Evolutionary conservation across 2,888 invertebrate genomes (phyloP), one percentile per base, ranked within the genome.

Genomic region (Erebia ligea): DNA sequence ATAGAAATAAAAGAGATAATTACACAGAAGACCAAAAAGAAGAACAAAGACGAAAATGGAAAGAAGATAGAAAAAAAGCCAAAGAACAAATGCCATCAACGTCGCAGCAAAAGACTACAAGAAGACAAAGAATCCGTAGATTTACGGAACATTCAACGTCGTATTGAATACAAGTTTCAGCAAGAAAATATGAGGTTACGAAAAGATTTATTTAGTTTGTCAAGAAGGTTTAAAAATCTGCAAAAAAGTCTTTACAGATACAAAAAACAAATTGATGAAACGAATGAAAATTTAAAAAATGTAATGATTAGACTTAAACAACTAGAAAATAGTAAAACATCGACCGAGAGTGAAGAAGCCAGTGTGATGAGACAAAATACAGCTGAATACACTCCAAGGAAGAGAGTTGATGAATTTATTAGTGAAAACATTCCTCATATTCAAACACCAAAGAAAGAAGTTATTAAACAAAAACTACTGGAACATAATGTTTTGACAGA

Each of bases 1-100:
- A 50, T n/a, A 50, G 50, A 50, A 50, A 50, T 50, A 50, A 50
- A 50, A 50, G 50, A 50, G 50, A 50, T 50, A 50, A 50, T n/a
- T 50, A 50, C 50, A 50, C 50, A 15, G 50, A 50, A 50, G 50
- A 50, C 50, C 50, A 50, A n/a, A 50, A 50, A 50, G 50, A 50
- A 50, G n/a, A 50, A n/a, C 50, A 50, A 50, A 50, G 50, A 50
- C 50, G 50, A n/a, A 50, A 50, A 50, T 50, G 50, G 50, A 50
- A 50, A 50, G 50, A 50, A 50, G n/a, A 50, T 50, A 50, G 50
- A 50, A n/a, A 50, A 48, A 50, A 50, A 50, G 50, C 50, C n/a
- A 50, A 50, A 50, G 50, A 50, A 50, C 15, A 50, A 50, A n/a
- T 15, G 15, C 15, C n/a, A 15, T 50, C 50, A 50, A 50, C 15